Base-by-base conservation (phyloP, 1,140 invertebrate species). In the Bombus affinis region DNA sequence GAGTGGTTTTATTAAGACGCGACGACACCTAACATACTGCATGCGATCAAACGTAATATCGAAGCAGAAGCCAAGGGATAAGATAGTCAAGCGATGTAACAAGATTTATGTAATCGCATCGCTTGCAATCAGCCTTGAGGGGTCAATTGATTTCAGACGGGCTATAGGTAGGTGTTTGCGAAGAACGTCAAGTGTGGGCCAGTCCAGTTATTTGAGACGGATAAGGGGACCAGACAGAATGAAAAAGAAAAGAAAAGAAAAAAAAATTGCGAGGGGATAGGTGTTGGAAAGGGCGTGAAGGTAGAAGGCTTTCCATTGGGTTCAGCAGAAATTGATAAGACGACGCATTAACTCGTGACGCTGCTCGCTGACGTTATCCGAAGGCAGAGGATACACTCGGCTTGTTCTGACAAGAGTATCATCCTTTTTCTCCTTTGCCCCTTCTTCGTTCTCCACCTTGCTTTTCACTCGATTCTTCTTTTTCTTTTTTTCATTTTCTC, bases 141-240 rank as follows among this genome's bases (percentile, higher is more conserved):
- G 25, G 6, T 28, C 32, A 37, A 76, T 76, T 59, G 74, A 57
- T 59, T 62, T 77, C 53, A 3, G 13, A 28, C 35, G 3, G 53
- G 1, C 32, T 28, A 15, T 83, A 89, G 88, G 86, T 89, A 90
- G 87, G 85, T 89, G 89, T 91, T 39, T 71, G 73, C 80, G 65
- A 85, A 68, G 59, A 62, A 83, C 88, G 70, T 85, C 87, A 86
- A 91, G 92, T 93, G 89, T 92, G 87, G 92, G 89, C 88, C 90
- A 92, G 81, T 91, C 87, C 88, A 92, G 91, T 93, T 93, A 92
- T 88, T 88, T 73, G 83, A 91, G 89, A 90, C 74, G 91, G 87
- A 91, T 89, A 87, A 90, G 86, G 82, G 83, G 73, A 42, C 44
- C 73, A 25, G 35, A 44, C 47, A 10, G 59, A 37, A 83, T 25